These are phyloP conservation scores for Danaus chrysippus DNA, from an alignment of 2,888 invertebrate species.

Conservation along the genomic window DNA sequence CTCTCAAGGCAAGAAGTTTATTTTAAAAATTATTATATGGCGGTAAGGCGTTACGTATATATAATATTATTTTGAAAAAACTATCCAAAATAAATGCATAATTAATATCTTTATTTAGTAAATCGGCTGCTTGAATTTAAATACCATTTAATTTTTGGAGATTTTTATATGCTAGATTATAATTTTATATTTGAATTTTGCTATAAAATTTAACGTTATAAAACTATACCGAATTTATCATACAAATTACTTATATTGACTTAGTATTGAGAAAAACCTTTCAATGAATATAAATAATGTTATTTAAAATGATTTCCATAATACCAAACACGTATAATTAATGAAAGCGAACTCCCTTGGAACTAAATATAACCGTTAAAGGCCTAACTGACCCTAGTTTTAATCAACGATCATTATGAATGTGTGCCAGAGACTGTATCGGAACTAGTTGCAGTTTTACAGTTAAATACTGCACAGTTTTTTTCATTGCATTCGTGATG, in stretches of 20 bases:
- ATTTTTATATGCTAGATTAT: no score
- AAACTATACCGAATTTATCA: no score
- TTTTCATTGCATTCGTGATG: slow-evolving; percentile 60
- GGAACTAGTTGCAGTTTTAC: slow-evolving; percentile 41
- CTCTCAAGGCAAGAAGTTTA: neutral
- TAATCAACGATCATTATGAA: slow-evolving; percentile 19
- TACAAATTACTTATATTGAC: no score
- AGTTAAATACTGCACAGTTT: slow-evolving; percentile 53
- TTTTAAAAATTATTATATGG: neutral
- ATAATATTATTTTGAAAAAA: no score
- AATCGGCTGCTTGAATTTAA: no score
- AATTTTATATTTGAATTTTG: no score
- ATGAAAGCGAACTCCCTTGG: slow-evolving; percentile 12
- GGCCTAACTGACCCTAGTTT: slow-evolving; percentile 14
- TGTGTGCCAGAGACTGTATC: slow-evolving; percentile 31
- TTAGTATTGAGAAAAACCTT: no score
- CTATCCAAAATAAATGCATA: no score
- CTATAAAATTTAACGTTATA: no score
- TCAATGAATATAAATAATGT: slow-evolving; percentile 8
- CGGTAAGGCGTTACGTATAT: no score
- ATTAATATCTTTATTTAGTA: no score
- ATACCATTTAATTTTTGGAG: no score
- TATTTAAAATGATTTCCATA: neutral
- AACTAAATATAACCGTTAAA: slow-evolving; percentile 13
- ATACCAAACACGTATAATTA: neutral